Conservation (phyloP, 2,113 vertebrate species). For the Phoenicopterus ruber region DNA sequence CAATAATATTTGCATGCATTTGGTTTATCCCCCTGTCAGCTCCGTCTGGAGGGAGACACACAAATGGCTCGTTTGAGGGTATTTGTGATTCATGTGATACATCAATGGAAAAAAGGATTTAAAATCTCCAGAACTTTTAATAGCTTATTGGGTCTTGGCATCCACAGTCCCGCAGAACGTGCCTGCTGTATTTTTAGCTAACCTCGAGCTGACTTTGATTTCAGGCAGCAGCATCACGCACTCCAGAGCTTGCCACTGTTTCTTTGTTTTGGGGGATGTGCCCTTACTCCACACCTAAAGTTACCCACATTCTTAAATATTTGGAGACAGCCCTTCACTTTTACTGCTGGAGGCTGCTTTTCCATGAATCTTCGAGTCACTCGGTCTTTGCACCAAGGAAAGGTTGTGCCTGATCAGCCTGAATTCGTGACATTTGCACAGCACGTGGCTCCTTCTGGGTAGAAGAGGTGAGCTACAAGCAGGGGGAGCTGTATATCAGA, state of each 20-base stretch:
- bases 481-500: neutral
- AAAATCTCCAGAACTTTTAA: constrained; percentile 15
- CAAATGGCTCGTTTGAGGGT: constrained; percentile 49
- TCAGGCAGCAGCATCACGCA: neutral
- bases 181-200: constrained; percentile 3
- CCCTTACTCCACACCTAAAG: neutral
- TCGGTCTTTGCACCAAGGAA: neutral
- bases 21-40: constrained; percentile 35
- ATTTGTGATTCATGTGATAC: constrained; percentile 45
- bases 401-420: neutral
- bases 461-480: neutral
- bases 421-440: neutral
- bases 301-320: neutral
- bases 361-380: neutral
- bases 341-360: neutral
- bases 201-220: constrained; percentile 10
- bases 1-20: constrained; percentile 32
- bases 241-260: neutral
- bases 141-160: neutral
- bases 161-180: neutral
- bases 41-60: constrained; percentile 21
- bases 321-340: neutral
- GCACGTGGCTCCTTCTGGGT: neutral
- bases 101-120: neutral
- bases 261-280: neutral